Conservation (phyloP, 2,888 invertebrate genomes). For the Argyra leucocephala region DNA sequence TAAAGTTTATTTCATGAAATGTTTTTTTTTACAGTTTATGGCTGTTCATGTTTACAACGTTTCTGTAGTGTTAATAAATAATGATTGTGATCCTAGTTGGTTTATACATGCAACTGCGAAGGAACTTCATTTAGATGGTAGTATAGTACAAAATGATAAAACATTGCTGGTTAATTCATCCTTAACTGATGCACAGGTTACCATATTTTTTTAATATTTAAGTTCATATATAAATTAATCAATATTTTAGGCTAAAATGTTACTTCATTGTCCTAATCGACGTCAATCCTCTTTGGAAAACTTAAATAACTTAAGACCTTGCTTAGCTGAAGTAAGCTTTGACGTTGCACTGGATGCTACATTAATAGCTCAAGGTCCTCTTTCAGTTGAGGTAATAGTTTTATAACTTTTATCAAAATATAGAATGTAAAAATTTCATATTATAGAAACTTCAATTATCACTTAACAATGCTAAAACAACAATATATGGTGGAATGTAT, state of each 20-base stretch:
- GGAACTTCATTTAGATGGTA: constrained; percentile 57
- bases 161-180: constrained; percentile 64
- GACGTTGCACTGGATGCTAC: constrained; percentile 67
- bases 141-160: constrained; percentile 58
- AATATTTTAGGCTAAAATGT: constrained; percentile 35
- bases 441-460: constrained; percentile 41
- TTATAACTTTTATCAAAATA: not conserved
- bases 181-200: constrained; percentile 54
- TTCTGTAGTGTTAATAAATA: constrained; percentile 53
- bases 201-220: not conserved
- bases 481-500: constrained; percentile 46
- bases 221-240: not conserved
- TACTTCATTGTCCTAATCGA: constrained; percentile 37
- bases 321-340: constrained; percentile 63
- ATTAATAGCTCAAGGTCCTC: constrained; percentile 69
- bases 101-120: constrained; percentile 61
- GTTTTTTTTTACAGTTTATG: constrained; percentile 56
- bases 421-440: not conserved
- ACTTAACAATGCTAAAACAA: constrained; percentile 45
- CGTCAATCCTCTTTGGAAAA: constrained; percentile 40
- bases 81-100: constrained; percentile 56
- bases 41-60: constrained; percentile 72
- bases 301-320: constrained; percentile 50
- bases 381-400: constrained; percentile 66
- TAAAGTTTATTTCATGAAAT: not conserved